Conservation (phyloP, 2,888 invertebrate genomes). For the Ramazzottius varieornatus region DNA sequence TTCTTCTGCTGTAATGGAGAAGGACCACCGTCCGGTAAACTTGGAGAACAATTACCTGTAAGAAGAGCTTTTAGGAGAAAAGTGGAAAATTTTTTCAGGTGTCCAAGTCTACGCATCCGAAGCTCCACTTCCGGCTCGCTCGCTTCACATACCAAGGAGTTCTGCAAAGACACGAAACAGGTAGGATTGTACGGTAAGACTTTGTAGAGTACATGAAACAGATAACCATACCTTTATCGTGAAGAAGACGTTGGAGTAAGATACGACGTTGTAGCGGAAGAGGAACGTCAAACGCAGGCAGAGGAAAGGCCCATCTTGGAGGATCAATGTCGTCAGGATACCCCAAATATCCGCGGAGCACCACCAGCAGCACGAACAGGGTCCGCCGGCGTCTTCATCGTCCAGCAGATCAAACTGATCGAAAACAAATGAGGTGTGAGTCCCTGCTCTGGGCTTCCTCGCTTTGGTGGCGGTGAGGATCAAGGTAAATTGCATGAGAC, state of each 20-base stretch:
- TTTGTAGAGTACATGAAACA: too few relatives aligned
- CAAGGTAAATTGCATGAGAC: constrained; percentile 20
- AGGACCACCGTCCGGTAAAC: background rate
- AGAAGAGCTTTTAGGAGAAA: too few relatives aligned
- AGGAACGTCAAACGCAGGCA: constrained; percentile 16
- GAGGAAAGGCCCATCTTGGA: constrained; percentile 27
- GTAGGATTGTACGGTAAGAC: too few relatives aligned
- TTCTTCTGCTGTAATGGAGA: background rate
- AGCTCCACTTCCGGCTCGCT: too few relatives aligned
- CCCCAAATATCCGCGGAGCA: constrained; percentile 23
- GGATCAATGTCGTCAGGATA: constrained; percentile 21
- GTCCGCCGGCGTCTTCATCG: constrained; percentile 8
- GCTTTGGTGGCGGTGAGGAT: constrained; percentile 19
- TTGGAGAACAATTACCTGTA: constrained; percentile 1
- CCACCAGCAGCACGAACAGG: constrained; percentile 9
- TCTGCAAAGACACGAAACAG: too few relatives aligned
- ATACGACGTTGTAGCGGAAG: constrained; percentile 14
- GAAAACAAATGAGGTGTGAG: background rate
- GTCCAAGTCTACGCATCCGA: too few relatives aligned
- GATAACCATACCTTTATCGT: constrained; percentile 8
- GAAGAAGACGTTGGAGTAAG: constrained; percentile 20
- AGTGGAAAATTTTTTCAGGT: too few relatives aligned
- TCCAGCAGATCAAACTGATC: constrained; percentile 13
- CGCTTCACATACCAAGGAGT: too few relatives aligned
- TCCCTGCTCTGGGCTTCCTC: constrained; percentile 11